These are phyloP conservation scores for Sylvilagus floridanus DNA, from an alignment of 2,797 vertebrate genomes.

Conservation along the genomic window DNA sequence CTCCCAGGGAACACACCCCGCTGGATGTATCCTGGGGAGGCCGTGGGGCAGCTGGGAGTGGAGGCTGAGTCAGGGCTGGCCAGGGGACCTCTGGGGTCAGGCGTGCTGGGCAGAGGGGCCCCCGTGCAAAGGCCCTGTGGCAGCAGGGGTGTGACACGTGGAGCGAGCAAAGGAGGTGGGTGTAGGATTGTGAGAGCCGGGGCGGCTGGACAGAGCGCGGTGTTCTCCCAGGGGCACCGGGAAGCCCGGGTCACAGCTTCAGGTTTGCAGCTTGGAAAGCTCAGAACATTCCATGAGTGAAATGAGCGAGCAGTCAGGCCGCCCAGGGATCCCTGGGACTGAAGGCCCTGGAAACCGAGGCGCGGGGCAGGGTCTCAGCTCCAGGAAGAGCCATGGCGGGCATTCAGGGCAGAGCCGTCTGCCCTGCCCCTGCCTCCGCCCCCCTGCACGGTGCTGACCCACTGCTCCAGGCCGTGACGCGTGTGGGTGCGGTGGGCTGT, in stretches of 20 bases:
- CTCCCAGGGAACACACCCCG: not conserved
- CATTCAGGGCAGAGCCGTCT: no score
- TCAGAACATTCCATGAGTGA: no score
- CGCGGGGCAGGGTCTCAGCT: no score
- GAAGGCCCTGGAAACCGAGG: not conserved
- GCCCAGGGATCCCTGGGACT: not conserved
- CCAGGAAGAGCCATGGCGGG: no score
- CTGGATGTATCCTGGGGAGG: not conserved
- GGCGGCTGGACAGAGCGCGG: not conserved
- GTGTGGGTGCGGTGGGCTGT: no score
- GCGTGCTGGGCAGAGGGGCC: not conserved
- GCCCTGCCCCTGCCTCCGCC: no score
- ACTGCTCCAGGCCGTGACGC: no score
- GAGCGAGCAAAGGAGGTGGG: not conserved
- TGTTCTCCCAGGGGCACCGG: not conserved
- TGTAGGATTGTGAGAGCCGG: not conserved
- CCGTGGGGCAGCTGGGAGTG: rapidly evolving
- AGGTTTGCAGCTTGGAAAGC: not conserved
- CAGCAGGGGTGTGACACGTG: rapidly evolving
- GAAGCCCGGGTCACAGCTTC: not conserved
- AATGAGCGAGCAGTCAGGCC: not conserved
- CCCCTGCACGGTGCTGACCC: no score
- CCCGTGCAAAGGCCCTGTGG: not conserved
- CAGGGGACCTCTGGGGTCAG: no score
- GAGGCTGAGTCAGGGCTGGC: not conserved